Base-by-base conservation (phyloP, 2,113 vertebrate genomes). In the Danionella cerebrum region DNA sequence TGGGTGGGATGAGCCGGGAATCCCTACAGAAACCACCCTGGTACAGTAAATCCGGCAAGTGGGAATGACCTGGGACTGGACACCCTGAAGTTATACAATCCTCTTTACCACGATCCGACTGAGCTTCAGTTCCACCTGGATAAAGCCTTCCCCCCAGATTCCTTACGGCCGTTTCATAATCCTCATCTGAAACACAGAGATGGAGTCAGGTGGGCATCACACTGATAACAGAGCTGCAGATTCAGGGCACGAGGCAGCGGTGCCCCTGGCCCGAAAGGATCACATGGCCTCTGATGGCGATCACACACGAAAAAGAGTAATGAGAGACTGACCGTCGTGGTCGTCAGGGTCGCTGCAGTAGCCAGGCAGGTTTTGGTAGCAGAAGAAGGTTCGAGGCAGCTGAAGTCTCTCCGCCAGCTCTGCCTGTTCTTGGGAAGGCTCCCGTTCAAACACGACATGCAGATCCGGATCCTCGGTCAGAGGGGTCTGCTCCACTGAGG, bases 301-400 rank as follows among this genome's bases (percentile, higher is more conserved):
- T n/a, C 12, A 39, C 9, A 18, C 18, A 9, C 45, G 19, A 6
- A 13, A 35, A 6, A 9, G 29, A 85, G 93, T 84, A n/a, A n/a
- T n/a, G n/a, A n/a, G n/a, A n/a, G n/a, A n/a, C n/a, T n/a, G n/a
- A 98, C 94, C 95, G 36, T 98, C 93, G 14, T 86, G 82, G 5
- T 87, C 58, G 3, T 45, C 44, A n/a, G n/a, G n/a, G 2, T 94
- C 92, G 6, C 93, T 96, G 76, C 82, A 36, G 10, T 98, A 98
- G 76, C 89, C 93, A 6, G 91, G 90, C 36, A 89, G 89, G 29
- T 91, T 96, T 83, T 98, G 90, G 79, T 98, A 99, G 72, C 94
- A 94, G 85, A 98, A 99, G 80, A 99, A 99, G 0, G 94, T 94
- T 58, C 84, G 82, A 10, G 96, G 96, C 19, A 98, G 89, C 76